These are phyloP conservation scores for Dicyrtomina minuta DNA, from an alignment of 2,888 invertebrate species.

Conservation along the genomic window DNA sequence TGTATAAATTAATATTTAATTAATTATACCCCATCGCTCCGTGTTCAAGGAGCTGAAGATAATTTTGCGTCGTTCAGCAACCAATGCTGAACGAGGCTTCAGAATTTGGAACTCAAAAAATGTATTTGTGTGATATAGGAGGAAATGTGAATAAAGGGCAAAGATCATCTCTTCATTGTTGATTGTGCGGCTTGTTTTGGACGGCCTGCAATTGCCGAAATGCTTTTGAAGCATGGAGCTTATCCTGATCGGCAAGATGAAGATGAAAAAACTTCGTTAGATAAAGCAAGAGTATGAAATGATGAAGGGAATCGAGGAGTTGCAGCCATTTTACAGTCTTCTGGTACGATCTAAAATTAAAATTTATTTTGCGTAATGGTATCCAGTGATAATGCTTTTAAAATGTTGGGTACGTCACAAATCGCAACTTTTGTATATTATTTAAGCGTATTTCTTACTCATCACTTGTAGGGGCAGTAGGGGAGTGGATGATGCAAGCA, in stretches of 20 bases:
- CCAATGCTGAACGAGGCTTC: constrained; percentile 98
- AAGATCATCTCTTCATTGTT: constrained; percentile 89
- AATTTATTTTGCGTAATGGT: no score
- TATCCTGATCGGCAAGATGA: constrained; percentile 97
- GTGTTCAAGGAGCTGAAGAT: constrained; percentile 73
- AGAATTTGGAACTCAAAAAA: constrained; percentile 97
- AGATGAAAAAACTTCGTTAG: constrained; percentile 97
- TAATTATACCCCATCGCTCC: neutral
- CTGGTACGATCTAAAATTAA: constrained; percentile 61
- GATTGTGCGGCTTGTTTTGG: constrained; percentile 99
- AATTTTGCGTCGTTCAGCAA: constrained; percentile 99
- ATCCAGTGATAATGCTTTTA: no score
- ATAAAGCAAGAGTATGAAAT: constrained; percentile 94
- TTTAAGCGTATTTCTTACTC: no score
- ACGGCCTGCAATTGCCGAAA: constrained; percentile 94
- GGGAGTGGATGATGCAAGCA: constrained; percentile 86
- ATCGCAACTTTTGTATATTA: neutral
- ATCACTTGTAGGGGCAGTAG: constrained; percentile 58
- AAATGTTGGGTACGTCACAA: neutral
- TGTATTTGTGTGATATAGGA: constrained; percentile 94
- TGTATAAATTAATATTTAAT: neutral
- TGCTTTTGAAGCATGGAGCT: constrained; percentile 89
- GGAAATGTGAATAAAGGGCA: constrained; percentile 97
- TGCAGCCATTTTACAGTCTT: constrained; percentile 87
- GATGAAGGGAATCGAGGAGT: constrained; percentile 91